A percentile compares a stretch with the other conserved stretches of the same genome.
phyloP scores from a whole-genome alignment of 2,797 vertebrate genomes.

The Todus mexicanus region DNA sequence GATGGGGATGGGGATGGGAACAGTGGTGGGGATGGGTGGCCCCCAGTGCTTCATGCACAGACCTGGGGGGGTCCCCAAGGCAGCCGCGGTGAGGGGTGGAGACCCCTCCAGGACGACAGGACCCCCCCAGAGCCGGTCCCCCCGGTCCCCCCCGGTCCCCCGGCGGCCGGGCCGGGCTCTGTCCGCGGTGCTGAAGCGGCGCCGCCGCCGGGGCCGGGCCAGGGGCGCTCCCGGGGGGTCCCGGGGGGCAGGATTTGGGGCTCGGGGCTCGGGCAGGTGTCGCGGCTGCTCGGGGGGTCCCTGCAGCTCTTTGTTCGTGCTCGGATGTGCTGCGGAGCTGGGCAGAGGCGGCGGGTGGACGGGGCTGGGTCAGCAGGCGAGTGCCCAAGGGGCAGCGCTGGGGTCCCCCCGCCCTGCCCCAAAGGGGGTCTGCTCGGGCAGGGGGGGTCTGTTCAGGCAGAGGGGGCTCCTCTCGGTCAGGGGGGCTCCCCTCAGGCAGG shows the following conservation, averaged over 20 bases:
- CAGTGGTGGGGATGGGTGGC: no score
- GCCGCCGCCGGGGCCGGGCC: not conserved
- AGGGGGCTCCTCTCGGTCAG: no score
- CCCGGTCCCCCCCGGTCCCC: no score
- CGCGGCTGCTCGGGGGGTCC: not conserved
- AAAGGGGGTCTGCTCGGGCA: no score
- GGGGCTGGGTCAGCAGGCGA: not conserved
- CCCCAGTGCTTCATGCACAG: not conserved
- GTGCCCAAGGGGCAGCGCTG: not conserved
- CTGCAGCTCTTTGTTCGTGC: not conserved
- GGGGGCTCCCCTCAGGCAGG: no score
- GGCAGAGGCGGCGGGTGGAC: not conserved
- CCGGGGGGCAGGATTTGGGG: no score
- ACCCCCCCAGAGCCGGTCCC: not conserved
- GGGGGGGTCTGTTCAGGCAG: no score
- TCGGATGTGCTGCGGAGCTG: not conserved
- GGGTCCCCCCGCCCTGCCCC: rapidly evolving
- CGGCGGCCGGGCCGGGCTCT: not conserved
- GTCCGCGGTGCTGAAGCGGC: constrained; percentile 54
- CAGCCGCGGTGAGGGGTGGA: not conserved
- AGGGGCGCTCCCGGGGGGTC: not conserved
- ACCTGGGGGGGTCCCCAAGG: not conserved
- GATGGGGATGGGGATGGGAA: no score
- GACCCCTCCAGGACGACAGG: no score
- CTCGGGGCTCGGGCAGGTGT: not conserved